Evolutionary conservation across 2,888 invertebrate species (phyloP).

Genomic region (Stenodema calcarata): DNA sequence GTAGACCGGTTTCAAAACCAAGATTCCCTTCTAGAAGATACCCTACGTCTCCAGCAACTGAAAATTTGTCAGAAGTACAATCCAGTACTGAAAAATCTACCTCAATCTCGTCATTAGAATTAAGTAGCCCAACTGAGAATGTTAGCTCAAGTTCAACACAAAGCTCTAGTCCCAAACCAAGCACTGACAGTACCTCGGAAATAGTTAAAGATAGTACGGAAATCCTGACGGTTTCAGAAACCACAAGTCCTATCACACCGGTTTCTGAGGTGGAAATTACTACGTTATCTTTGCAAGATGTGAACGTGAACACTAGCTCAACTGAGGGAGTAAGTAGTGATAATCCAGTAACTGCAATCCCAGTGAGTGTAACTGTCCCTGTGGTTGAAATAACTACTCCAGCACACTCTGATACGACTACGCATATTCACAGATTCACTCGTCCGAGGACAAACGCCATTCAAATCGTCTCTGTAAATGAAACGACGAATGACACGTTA

Average conservation of each 20-base stretch:
- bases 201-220: conserved; percentile 45
- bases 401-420: neutral
- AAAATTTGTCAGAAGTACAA: neutral
- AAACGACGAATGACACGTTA: conserved; percentile 7
- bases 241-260: neutral
- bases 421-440: conserved; percentile 1
- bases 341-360: neutral
- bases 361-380: neutral
- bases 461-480: conserved; percentile 23
- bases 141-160: conserved; percentile 60
- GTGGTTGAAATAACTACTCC: conserved; percentile 7
- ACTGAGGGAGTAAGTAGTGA: neutral
- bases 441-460: conserved; percentile 11
- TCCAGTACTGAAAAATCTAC: neutral
- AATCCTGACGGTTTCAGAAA: neutral
- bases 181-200: conserved; percentile 21
- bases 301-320: neutral
- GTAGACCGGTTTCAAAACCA: conserved; percentile 40
- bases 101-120: conserved; percentile 1
- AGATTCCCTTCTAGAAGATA: conserved; percentile 47
- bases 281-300: neutral
- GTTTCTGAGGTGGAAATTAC: neutral
- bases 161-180: conserved; percentile 54
- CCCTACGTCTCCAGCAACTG: conserved; percentile 17
- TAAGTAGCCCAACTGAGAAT: conserved; percentile 52